Evolutionary conservation across 2,797 vertebrate species (phyloP).

Genomic region (Apogon talboti): DNA sequence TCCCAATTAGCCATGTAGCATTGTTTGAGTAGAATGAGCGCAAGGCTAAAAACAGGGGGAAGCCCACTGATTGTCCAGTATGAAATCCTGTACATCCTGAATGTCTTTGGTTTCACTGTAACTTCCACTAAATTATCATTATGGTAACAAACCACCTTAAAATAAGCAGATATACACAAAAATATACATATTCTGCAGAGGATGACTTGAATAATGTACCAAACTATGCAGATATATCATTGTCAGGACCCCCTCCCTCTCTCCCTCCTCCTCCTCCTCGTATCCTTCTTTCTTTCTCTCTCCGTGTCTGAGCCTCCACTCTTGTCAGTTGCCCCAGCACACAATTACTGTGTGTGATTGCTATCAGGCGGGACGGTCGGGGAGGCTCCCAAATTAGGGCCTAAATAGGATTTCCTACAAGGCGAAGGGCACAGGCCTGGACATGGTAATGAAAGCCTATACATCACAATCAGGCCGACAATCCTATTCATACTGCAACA

Average conservation of each 20-base stretch:
- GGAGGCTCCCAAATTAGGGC: slow-evolving; percentile 99
- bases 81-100: slow-evolving; percentile 18
- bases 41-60: slow-evolving; percentile 23
- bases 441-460: slow-evolving; percentile 99
- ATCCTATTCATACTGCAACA: slow-evolving; percentile 94
- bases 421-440: slow-evolving; percentile 94
- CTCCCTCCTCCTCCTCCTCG: slow-evolving; percentile 40
- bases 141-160: slow-evolving; percentile 52
- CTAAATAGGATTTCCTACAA: slow-evolving; percentile 99
- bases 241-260: slow-evolving; percentile 71
- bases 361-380: slow-evolving; percentile 96
- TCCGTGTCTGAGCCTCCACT: slow-evolving; percentile 78
- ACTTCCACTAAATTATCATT: slow-evolving; percentile 38
- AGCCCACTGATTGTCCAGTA: slow-evolving; percentile 41
- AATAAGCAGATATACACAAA: slow-evolving; percentile 50
- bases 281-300: slow-evolving; percentile 86
- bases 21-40: slow-evolving; percentile 74
- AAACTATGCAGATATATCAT: slow-evolving; percentile 82
- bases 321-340: slow-evolving; percentile 93
- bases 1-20: slow-evolving; percentile 88
- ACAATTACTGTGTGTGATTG: slow-evolving; percentile 99
- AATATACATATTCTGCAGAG: slow-evolving; percentile 66
- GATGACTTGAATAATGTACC: slow-evolving; percentile 79
- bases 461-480: slow-evolving; percentile 98
- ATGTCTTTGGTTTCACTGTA: slow-evolving; percentile 21